Evolutionary conservation across 2,797 vertebrate genomes (phyloP), one percentile per base, ranked within the genome.

Genomic region (Scolopax bukidnonensis): DNA sequence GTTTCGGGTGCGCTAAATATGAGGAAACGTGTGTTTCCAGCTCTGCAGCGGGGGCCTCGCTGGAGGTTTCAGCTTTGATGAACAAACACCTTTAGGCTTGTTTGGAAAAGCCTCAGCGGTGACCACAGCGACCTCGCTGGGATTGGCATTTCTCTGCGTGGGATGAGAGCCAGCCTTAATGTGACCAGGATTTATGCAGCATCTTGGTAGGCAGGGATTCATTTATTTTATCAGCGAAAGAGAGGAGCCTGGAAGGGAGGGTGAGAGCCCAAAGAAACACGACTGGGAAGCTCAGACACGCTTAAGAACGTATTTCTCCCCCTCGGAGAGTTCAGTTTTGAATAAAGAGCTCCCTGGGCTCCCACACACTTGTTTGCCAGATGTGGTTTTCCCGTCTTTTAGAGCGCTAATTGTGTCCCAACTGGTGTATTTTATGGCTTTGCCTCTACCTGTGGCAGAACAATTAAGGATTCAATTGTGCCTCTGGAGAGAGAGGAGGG

Each of bases 361-460:
- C 83, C 87, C 87, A 81, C 87, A 81, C 59, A 5, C 80, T 89
- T 53, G 28, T 67, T 85, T 89, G 83, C 94, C 96, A 97, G 95
- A 95, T 97, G 93, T 95, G 74, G 33, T 89, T 97, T 97, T 60
- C 36, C 63, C 16, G 4, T 45, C 64, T 95, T 83, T 95, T 83
- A 36, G 67, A 95, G 67, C 14, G 4, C n/a, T 96, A 93, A 97
- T 97, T 97, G 89, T 91, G 96, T 95, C 94, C 96, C 93, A 97
- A 75, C 85, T 94, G 95, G 84, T 84, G 7, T 21, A 3, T 78
- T 95, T 96, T 77, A 79, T 78, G 91, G 83, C 75, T 93, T 96
- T 88, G 61, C 50, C 61, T 60, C 6, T 79, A 84, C 68, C 82
- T 97, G 69, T 3, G 70, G 83, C 78, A 45, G 36, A 61, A 54